These are phyloP conservation scores for Protobothrops mucrosquamatus DNA, from an alignment of 2,113 vertebrate species.

Conservation along the genomic window DNA sequence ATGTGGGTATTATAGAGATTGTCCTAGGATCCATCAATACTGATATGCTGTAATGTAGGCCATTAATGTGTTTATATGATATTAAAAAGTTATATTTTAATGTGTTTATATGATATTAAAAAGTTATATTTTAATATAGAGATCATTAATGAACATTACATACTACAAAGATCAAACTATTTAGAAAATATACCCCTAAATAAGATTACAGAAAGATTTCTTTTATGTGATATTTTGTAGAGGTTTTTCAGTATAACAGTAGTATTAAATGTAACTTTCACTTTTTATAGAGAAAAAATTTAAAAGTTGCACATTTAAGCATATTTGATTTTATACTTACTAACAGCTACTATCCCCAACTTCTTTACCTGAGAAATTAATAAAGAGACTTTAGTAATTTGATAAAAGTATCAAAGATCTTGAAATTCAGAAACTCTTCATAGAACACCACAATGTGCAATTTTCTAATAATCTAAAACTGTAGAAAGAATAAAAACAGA, in stretches of 20 bases:
- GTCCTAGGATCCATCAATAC: neutral
- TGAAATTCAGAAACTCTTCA: neutral
- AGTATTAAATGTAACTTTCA: neutral
- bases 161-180: neutral
- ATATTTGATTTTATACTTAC: slow-evolving; percentile 78
- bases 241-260: neutral
- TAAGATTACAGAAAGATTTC: neutral
- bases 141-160: neutral
- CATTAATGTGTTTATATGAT: neutral
- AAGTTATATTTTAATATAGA: neutral
- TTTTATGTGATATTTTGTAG: neutral
- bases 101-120: neutral
- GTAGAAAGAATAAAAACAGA: neutral
- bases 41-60: neutral
- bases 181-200: neutral
- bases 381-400: slow-evolving; percentile 10
- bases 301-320: neutral
- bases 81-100: neutral
- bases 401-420: neutral
- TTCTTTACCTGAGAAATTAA: slow-evolving; percentile 80
- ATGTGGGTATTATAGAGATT: neutral
- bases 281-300: neutral
- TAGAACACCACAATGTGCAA: neutral
- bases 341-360: slow-evolving; percentile 90
- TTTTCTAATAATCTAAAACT: neutral